Conservation (phyloP, 2,888 invertebrate genomes). For the Drosophila hamatofila region DNA sequence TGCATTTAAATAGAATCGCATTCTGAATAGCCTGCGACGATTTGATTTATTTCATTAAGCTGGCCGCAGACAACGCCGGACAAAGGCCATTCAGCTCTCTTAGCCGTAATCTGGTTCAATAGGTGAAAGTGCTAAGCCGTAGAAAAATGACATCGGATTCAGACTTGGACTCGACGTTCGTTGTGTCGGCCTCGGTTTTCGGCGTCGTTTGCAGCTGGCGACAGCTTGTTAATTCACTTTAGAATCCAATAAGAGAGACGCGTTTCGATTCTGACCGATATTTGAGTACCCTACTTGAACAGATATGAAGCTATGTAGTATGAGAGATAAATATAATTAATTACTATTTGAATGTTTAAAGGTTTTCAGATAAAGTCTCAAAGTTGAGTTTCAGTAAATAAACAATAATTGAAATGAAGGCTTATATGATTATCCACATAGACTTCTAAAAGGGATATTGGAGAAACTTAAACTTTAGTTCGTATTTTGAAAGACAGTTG, state of each 20-base stretch:
- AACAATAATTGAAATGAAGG: not conserved
- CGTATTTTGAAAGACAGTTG: too few relatives aligned
- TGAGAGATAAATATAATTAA: not conserved
- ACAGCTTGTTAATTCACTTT: conserved; percentile 23
- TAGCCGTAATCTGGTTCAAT: conserved; percentile 31
- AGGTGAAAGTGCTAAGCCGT: conserved; percentile 73
- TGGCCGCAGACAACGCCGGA: conserved; percentile 14
- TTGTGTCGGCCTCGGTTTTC: not conserved
- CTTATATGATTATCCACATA: not conserved
- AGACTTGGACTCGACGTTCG: conserved; percentile 1
- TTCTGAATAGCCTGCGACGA: conserved; percentile 15
- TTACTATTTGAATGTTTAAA: not conserved
- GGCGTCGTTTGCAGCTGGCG: not conserved
- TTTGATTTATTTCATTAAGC: conserved; percentile 27
- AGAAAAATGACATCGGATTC: conserved; percentile 50
- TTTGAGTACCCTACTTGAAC: not conserved
- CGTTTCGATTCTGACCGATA: not conserved
- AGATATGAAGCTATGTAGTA: not conserved
- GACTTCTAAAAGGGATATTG: too few relatives aligned
- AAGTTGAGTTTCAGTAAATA: not conserved
- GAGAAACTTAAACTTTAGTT: too few relatives aligned
- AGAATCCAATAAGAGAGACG: not conserved
- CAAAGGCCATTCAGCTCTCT: conserved; percentile 18
- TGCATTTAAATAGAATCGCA: conserved; percentile 17
- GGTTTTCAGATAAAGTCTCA: not conserved